Evolutionary conservation across 2,113 vertebrate species (phyloP).

Genomic region (Plecturocebus donacophilus): DNA sequence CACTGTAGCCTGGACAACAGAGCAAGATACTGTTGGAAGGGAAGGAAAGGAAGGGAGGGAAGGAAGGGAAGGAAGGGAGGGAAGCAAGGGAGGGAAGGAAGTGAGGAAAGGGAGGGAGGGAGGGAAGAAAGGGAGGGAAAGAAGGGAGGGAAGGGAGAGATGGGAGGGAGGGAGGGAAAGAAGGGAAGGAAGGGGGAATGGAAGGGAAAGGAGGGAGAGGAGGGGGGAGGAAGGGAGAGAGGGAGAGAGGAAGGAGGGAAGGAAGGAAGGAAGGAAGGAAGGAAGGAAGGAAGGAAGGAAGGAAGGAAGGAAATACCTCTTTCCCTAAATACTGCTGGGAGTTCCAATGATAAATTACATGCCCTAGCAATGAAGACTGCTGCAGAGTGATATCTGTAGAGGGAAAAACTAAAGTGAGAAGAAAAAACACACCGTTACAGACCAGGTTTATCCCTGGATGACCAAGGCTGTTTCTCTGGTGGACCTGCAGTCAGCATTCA

Average conservation of each 20-base stretch:
- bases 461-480: not conserved
- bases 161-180: too few species aligned
- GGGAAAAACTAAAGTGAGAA: not conserved
- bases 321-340: not conserved
- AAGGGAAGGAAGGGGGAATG: too few species aligned
- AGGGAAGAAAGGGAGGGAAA: too few species aligned
- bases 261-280: too few species aligned
- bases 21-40: not conserved
- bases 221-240: too few species aligned
- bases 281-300: too few species aligned
- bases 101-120: accelerated
- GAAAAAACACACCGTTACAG: not conserved
- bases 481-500: not conserved
- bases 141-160: too few species aligned
- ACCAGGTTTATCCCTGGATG: not conserved
- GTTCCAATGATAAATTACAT: not conserved
- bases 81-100: too few species aligned
- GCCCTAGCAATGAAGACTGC: not conserved
- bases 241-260: too few species aligned
- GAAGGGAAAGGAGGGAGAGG: too few species aligned
- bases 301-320: too few species aligned
- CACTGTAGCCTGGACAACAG: not conserved
- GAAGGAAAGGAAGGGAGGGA: not conserved
- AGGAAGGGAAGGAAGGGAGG: not conserved
- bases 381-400: not conserved